Evolutionary conservation across 2,113 vertebrate genomes (phyloP).

Genomic region (Salminus brasiliensis): DNA sequence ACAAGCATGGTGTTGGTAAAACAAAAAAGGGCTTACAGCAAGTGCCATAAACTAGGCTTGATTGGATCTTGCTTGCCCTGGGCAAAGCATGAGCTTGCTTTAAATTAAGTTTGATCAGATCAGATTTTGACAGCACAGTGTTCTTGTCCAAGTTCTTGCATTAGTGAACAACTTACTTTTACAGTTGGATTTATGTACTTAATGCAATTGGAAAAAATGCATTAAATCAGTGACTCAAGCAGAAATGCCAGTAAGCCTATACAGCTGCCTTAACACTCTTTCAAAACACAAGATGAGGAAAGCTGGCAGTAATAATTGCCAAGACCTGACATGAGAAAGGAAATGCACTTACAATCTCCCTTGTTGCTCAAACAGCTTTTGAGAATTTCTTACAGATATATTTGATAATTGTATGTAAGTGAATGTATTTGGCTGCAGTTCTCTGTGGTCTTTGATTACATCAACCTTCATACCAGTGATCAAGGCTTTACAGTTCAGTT

Average conservation of each 20-base stretch:
- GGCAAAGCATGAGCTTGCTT: neutral
- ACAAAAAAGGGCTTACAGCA: constrained; percentile 16
- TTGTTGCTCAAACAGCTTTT: neutral
- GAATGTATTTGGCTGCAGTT: neutral
- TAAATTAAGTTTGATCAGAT: neutral
- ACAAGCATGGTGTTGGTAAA: constrained; percentile 31
- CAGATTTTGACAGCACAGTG: neutral
- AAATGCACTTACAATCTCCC: neutral
- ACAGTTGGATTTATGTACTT: neutral
- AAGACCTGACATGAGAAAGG: neutral
- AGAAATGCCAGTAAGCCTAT: neutral
- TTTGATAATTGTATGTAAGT: neutral
- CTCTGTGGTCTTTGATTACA: neutral
- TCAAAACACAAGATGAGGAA: neutral
- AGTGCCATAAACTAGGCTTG: neutral
- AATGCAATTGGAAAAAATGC: neutral
- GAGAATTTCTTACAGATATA: neutral
- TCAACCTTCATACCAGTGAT: too few relatives aligned
- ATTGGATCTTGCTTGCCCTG: neutral
- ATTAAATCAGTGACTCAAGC: neutral
- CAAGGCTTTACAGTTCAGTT: neutral
- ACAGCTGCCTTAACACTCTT: neutral
- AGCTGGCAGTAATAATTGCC: neutral
- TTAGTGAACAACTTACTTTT: neutral
- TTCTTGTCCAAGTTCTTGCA: neutral